These are phyloP conservation scores for Cyclophora albipunctata DNA, from an alignment of 2,888 invertebrate genomes.

Conservation along the genomic window DNA sequence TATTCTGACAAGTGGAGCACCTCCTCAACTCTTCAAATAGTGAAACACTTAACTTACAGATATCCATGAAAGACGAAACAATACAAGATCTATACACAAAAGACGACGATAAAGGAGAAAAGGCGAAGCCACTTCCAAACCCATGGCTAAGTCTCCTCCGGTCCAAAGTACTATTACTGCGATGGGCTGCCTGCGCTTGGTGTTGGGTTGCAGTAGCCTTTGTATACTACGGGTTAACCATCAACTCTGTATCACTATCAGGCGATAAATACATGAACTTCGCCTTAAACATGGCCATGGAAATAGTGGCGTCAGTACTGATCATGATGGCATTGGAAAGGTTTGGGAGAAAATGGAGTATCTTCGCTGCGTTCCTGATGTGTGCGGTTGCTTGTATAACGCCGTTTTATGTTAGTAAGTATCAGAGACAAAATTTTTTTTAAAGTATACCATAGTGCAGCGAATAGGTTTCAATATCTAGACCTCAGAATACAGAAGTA, in stretches of 20 bases:
- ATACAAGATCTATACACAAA: no score
- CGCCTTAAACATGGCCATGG: constrained; percentile 65
- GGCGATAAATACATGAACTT: constrained; percentile 86
- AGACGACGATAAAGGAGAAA: constrained; percentile 10
- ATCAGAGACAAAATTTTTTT: not conserved
- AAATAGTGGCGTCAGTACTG: constrained; percentile 60
- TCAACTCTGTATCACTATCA: constrained; percentile 82
- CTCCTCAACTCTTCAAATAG: no score
- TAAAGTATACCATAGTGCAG: not conserved
- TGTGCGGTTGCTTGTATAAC: constrained; percentile 53
- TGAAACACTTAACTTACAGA: no score
- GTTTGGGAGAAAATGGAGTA: constrained; percentile 53
- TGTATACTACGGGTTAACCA: constrained; percentile 86
- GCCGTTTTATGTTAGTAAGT: constrained; percentile 52
- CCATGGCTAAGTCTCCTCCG: constrained; percentile 43
- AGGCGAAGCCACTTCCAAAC: constrained; percentile 15
- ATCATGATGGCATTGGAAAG: constrained; percentile 64
- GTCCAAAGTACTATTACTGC: constrained; percentile 43
- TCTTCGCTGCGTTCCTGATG: constrained; percentile 47
- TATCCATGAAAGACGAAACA: no score
- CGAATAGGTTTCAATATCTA: no score
- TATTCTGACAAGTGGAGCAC: no score
- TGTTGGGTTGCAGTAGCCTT: constrained; percentile 86
- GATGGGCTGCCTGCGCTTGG: constrained; percentile 47
- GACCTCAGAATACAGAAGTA: no score